These are phyloP conservation scores for Hippocampus guttulatus DNA, from an alignment of 2,113 vertebrate genomes.

Conservation along the genomic window DNA sequence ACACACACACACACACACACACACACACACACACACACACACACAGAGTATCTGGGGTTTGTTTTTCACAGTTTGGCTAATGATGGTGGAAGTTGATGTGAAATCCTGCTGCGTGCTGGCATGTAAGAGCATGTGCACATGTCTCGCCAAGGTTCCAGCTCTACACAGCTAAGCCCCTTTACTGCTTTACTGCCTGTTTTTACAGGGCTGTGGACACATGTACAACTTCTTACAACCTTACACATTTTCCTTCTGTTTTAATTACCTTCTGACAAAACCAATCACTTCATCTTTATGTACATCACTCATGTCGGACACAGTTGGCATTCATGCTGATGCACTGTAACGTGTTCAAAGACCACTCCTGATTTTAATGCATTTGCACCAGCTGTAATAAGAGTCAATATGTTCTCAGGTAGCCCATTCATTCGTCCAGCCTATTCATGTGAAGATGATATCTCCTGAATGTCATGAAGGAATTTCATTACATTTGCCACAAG, in stretches of 20 bases:
- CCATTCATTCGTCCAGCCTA: background rate
- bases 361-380: background rate
- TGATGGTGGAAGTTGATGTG: conserved; percentile 60
- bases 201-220: conserved; percentile 10
- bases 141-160: conserved; percentile 27
- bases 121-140: conserved; percentile 36
- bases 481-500: conserved; percentile 4
- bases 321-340: background rate
- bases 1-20: conserved; percentile 37
- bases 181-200: conserved; percentile 25
- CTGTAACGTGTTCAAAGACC: background rate
- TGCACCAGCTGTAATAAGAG: background rate
- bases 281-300: background rate
- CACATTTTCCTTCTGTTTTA: background rate
- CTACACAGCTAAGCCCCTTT: conserved; percentile 37
- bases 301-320: background rate
- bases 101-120: conserved; percentile 66
- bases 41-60: conserved; percentile 58
- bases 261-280: background rate
- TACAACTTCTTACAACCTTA: background rate
- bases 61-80: conserved; percentile 73
- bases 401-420: background rate
- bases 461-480: conserved; percentile 5
- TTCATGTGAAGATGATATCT: conserved; percentile 7
- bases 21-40: conserved; percentile 32